These are phyloP conservation scores for Dimorphilus gyrociliatus DNA, from an alignment of 2,888 invertebrate species.

Conservation along the genomic window DNA sequence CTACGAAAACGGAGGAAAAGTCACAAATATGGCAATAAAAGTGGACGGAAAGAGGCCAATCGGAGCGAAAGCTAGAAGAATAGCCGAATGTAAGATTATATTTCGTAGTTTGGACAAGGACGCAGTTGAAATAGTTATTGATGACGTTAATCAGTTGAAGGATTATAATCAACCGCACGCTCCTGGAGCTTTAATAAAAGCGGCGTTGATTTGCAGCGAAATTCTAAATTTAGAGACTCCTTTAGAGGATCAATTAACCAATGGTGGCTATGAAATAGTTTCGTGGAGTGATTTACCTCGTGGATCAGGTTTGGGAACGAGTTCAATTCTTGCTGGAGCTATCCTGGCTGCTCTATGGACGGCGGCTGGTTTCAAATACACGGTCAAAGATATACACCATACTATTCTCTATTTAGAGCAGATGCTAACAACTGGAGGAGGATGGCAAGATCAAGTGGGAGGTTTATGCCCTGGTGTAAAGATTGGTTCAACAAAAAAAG, in stretches of 20 bases:
- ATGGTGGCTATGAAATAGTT: constrained; percentile 39
- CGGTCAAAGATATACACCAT: not conserved
- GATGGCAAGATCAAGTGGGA: constrained; percentile 45
- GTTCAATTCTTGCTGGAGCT: constrained; percentile 42
- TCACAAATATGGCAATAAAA: constrained; percentile 38
- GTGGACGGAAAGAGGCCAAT: constrained; percentile 41
- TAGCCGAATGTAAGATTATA: no score
- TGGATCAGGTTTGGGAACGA: constrained; percentile 44
- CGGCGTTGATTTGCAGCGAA: constrained; percentile 38
- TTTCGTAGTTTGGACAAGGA: no score
- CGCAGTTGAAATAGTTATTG: no score
- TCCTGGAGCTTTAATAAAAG: constrained; percentile 40
- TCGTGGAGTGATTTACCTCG: constrained; percentile 40
- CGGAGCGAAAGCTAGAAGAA: constrained; percentile 36
- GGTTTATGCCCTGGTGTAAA: constrained; percentile 40
- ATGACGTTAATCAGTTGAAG: constrained; percentile 28
- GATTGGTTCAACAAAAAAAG: constrained; percentile 29
- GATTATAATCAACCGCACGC: constrained; percentile 39
- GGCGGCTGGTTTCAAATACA: constrained; percentile 20
- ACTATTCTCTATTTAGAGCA: constrained; percentile 39
- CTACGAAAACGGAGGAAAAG: constrained; percentile 41
- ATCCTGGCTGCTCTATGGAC: constrained; percentile 40
- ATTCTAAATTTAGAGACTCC: constrained; percentile 29
- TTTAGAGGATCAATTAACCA: constrained; percentile 4
- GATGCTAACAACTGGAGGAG: constrained; percentile 43